phyloP scores from a whole-genome alignment of 1,140 invertebrate genomes.

The Diorhabda carinulata region DNA sequence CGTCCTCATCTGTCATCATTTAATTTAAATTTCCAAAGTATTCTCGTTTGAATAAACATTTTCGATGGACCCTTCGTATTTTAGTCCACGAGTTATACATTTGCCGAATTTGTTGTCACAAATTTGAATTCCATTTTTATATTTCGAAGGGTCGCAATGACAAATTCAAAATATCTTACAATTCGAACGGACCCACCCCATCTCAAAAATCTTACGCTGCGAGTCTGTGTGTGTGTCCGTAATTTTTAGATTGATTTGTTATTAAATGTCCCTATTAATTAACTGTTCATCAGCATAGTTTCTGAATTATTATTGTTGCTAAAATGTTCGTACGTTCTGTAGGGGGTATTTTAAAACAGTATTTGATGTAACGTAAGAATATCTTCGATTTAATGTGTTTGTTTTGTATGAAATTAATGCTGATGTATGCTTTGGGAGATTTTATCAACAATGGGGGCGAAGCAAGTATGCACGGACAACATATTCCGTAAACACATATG shows the following conservation, averaged over 20 bases:
- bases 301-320: too few species aligned
- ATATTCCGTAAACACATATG: background rate
- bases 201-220: too few species aligned
- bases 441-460: conserved; percentile 14
- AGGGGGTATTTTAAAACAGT: conserved; percentile 10
- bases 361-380: conserved; percentile 17
- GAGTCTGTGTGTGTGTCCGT: too few species aligned
- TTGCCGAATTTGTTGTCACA: conserved; percentile 41
- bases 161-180: too few species aligned
- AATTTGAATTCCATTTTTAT: conserved; percentile 41
- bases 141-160: conserved; percentile 20
- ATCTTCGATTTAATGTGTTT: conserved; percentile 21
- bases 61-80: conserved; percentile 31
- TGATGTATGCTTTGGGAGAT: background rate
- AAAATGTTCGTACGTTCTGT: background rate
- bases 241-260: too few species aligned
- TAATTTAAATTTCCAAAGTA: conserved; percentile 39
- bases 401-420: conserved; percentile 18
- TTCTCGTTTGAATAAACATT: conserved; percentile 42
- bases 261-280: too few species aligned
- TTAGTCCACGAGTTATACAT: conserved; percentile 32
- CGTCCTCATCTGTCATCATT: conserved; percentile 26
- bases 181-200: too few species aligned
- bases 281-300: too few species aligned
- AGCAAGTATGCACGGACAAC: background rate